Percentiles rank a stretch among this genome's conserved stretches.
phyloP scores from a whole-genome alignment of 2,888 invertebrate species.

The Leuctra nigra region DNA sequence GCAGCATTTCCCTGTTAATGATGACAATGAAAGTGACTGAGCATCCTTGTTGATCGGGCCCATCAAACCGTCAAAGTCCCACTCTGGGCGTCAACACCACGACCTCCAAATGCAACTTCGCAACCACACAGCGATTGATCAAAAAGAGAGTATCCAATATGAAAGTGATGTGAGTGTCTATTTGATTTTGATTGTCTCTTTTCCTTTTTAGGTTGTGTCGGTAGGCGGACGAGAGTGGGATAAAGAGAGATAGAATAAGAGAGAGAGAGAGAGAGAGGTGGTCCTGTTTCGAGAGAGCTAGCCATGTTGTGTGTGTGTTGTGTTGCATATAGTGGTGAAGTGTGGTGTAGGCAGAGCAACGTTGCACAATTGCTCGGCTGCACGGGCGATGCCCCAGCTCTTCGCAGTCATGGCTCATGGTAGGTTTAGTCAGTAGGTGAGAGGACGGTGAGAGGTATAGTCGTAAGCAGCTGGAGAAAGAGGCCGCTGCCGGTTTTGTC shows the following conservation, averaged over 20 bases:
- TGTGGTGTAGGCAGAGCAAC: not conserved
- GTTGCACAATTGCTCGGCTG: not conserved
- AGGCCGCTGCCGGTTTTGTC: not conserved
- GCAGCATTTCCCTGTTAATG: too few species aligned
- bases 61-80: too few species aligned
- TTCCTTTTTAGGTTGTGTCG: conserved; percentile 13
- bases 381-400: too few species aligned
- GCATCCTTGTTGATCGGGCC: too few species aligned
- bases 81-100: too few species aligned
- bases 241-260: not conserved
- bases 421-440: not conserved
- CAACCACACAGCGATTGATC: not conserved
- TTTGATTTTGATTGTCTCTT: conserved; percentile 14
- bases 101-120: too few species aligned
- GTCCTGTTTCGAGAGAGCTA: not conserved
- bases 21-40: too few species aligned
- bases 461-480: not conserved
- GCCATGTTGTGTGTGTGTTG: not conserved
- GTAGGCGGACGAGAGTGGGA: conserved; percentile 13
- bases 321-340: not conserved
- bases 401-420: not conserved
- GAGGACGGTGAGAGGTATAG: not conserved
- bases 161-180: conserved; percentile 5
- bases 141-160: not conserved
- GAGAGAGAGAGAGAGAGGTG: not conserved